Evolutionary conservation across 2,888 invertebrate genomes (phyloP), one percentile per base, ranked within the genome.

Genomic region (Drosophila suboccidentalis): DNA sequence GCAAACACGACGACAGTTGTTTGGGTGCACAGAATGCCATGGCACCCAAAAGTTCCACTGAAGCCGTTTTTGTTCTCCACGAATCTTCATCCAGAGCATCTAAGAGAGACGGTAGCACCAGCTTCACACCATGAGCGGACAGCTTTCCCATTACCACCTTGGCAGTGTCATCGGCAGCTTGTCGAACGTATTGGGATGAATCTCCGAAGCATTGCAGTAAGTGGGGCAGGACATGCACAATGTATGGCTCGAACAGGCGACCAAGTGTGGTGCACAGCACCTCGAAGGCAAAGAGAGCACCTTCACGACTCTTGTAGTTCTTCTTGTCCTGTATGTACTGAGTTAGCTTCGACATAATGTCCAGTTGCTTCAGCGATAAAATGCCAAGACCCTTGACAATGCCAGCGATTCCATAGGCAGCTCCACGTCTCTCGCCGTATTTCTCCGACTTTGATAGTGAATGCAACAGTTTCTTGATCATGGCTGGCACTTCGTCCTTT

Each of bases 11-110:
- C 4, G 99, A 99, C 74, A 99, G 94, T 93, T 99, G 99, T 92
- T 99, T 98, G 0, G 99, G 99, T 0, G 99, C 99, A 93, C 99
- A 99, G 93, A 96, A 98, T 0, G 99, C 99, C 99, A 99, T 99
- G 11, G 98, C 98, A 10, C 99, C 99, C 29, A 99, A 94, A 59
- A 99, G 93, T 92, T 99, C 99, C 63, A 99, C 97, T 0, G 98
- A 98, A 34, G 98, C 98, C 8, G 97, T 97, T 93, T 99, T 99
- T 1, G 99, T 99, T 90, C 99, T 94, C 99, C 99, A 99, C 15
- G 98, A 98, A 93, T 99, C 99, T 92, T 99, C 98, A 92, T 99
- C 97, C 62, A 99, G 94, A 36, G 98, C 99, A 83, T 96, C 96
- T 71, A 99, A 94, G 73, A 99, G 94, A 71, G 98, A 96, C 0